A percentile compares a stretch with the other conserved stretches of the same genome.
Evolutionary conservation across 2,888 invertebrate species (phyloP).

Genomic region (Amiota minor): DNA sequence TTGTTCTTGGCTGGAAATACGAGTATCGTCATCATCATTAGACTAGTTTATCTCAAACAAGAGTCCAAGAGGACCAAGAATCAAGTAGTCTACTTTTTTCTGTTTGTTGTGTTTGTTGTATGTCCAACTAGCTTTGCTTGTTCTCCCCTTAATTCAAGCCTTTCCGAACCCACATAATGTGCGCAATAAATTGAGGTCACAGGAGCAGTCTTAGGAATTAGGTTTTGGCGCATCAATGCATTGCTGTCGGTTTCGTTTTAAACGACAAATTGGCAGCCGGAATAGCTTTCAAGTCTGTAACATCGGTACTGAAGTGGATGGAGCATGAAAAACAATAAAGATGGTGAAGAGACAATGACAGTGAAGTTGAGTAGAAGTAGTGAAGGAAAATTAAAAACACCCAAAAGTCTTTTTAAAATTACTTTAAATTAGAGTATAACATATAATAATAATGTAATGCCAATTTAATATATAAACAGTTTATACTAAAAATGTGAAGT

Average conservation of each 20-base stretch:
- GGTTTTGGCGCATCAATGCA: neutral
- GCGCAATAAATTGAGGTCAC: conserved; percentile 50
- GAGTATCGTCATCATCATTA: too few relatives aligned
- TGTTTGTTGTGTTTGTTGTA: neutral
- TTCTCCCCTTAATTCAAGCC: too few relatives aligned
- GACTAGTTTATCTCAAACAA: neutral
- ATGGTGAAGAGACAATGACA: neutral
- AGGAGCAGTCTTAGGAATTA: neutral
- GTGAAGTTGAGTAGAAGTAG: neutral
- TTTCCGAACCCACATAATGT: too few relatives aligned
- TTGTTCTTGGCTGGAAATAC: too few relatives aligned
- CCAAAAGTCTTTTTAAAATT: too few relatives aligned
- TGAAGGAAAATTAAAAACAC: too few relatives aligned
- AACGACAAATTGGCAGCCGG: conserved; percentile 39
- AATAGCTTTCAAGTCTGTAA: conserved; percentile 18
- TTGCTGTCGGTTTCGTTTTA: conserved; percentile 3
- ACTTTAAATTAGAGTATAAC: too few relatives aligned
- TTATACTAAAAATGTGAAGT: too few relatives aligned
- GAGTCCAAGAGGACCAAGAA: conserved; percentile 53
- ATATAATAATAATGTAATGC: too few relatives aligned
- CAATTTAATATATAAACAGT: too few relatives aligned
- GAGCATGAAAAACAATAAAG: too few relatives aligned
- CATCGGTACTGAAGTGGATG: neutral
- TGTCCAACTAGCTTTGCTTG: neutral
- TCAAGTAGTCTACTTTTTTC: conserved; percentile 38